Base-by-base conservation (phyloP, 2,888 invertebrate genomes). In the Lagria hirta region DNA sequence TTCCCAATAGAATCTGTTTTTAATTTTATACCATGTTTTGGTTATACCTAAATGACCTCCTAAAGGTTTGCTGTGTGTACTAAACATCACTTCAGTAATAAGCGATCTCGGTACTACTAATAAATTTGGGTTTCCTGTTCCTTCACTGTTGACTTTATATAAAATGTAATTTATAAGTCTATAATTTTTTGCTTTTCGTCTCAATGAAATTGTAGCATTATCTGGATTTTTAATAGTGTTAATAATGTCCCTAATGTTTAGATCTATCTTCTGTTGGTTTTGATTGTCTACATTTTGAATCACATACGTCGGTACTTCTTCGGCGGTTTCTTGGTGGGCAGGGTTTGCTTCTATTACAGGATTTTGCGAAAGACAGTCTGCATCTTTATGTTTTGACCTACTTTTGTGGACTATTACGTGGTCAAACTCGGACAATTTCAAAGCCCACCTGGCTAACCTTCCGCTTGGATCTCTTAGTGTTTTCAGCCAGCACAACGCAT, bases 301-400 rank as follows among this genome's bases (percentile, higher is more conserved):
- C n/a, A n/a, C n/a, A 40, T 38, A 48, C 11, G 49, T 51, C 3
- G 47, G 48, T 10, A 50, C 28, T 1, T 48, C 32, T 1, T 44
- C 22, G 2, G 22, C 12, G 5, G 46, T 47, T 33, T 35, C 36
- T 5, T 11, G 15, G 3, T 33, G 21, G n/a, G 15, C 17, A 1
- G 15, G 8, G 6, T 13, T 15, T 1, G 38, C 20, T 27, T 26
- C 6, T 7, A 29, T 5, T 1, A 37, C 43, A 24, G 50, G 52
- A 18, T 52, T 41, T 33, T 51, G 16, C 2, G 49, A 54, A 10
- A 54, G 17, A 17, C 40, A 44, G 26, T 51, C 51, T 10, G 37
- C 42, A 11, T 49, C 35, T 22, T 32, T 32, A 27, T 49, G 51
- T 13, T 14, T 13, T 22, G 13, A 24, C 1, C 48, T 48, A 5